Percentiles rank a stretch among this genome's conserved stretches.
phyloP scores from a whole-genome alignment of 2,113 vertebrate genomes.

The Spea multiplicata region DNA sequence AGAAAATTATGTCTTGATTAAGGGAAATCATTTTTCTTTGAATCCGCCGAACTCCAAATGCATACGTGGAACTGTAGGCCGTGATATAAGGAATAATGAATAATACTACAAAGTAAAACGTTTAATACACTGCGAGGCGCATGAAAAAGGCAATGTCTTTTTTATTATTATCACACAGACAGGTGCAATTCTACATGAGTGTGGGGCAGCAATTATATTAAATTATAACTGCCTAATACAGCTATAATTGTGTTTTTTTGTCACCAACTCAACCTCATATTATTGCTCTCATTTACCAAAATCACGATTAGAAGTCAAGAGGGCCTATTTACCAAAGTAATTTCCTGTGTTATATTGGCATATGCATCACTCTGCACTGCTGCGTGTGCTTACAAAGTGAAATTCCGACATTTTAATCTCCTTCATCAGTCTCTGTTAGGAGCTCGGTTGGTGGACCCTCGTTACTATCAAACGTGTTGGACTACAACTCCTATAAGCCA shows the following conservation, averaged over 20 bases:
- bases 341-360: neutral
- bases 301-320: neutral
- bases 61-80: neutral
- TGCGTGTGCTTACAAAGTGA: neutral
- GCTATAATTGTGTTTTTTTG: neutral
- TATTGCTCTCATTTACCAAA: conserved; percentile 1
- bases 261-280: conserved; percentile 2
- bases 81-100: neutral
- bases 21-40: conserved; percentile 6
- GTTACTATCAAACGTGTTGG: neutral
- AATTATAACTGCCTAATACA: neutral
- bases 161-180: neutral
- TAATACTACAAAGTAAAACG: neutral
- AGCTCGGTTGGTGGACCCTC: too few relatives aligned
- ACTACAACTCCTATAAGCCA: neutral
- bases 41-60: neutral
- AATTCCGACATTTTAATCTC: neutral
- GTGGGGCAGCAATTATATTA: neutral
- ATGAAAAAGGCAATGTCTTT: neutral
- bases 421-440: neutral
- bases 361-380: neutral
- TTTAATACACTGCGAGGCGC: neutral
- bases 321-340: neutral
- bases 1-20: neutral
- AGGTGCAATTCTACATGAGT: neutral